phyloP scores from a whole-genome alignment of 1,140 invertebrate species.

The Pararge aegeria region DNA sequence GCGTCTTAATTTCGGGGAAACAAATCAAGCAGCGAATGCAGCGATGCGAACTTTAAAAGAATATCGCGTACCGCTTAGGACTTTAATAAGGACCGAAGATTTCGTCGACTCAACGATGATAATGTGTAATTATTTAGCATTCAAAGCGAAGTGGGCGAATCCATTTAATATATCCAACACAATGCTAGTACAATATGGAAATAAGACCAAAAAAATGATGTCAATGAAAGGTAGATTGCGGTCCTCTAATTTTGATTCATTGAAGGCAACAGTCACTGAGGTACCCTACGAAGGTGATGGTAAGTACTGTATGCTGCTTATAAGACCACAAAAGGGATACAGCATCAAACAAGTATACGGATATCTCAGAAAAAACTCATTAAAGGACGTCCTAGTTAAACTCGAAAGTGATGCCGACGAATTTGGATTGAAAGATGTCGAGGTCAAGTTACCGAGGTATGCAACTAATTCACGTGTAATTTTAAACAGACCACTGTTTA shows the following conservation, averaged over 20 bases:
- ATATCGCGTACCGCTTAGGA: not conserved
- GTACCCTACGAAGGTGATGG: not conserved
- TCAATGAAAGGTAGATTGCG: not conserved
- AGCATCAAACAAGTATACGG: not conserved
- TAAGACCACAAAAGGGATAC: not conserved
- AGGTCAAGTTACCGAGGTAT: not conserved
- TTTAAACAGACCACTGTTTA: not conserved
- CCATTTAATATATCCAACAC: slow-evolving; percentile 84
- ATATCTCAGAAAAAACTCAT: not conserved
- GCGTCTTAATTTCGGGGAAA: not conserved
- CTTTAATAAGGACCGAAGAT: slow-evolving; percentile 40
- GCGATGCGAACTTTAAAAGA: not conserved
- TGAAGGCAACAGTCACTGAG: not conserved
- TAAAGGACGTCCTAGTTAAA: not conserved
- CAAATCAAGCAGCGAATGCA: not conserved
- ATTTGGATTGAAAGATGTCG: not conserved
- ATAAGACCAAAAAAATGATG: slow-evolving; percentile 28
- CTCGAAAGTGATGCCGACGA: not conserved
- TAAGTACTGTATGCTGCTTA: not conserved
- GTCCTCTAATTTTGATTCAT: not conserved
- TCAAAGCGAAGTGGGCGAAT: slow-evolving; percentile 87
- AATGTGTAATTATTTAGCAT: slow-evolving; percentile 88
- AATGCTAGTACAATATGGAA: slow-evolving; percentile 67
- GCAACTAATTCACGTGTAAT: not conserved
- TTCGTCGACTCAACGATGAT: slow-evolving; percentile 82